phyloP scores from a whole-genome alignment of 2,797 vertebrate species.

The Chelonia mydas region DNA sequence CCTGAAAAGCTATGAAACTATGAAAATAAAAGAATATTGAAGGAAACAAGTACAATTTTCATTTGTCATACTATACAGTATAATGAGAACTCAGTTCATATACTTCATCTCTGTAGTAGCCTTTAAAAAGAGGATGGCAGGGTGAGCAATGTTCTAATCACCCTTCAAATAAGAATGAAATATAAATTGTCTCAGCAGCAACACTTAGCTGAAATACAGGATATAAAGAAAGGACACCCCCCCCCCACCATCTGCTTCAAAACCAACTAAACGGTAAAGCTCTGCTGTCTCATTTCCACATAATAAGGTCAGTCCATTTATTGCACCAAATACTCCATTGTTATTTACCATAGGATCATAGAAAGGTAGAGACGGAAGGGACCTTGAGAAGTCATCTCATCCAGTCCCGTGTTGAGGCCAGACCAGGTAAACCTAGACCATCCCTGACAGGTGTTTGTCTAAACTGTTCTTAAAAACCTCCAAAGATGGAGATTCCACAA shows the following conservation, averaged over 20 bases:
- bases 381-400: background rate
- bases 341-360: background rate
- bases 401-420: background rate
- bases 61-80: slow-evolving; percentile 10
- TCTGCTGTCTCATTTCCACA: background rate
- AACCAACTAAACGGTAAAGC: background rate
- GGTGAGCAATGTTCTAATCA: background rate
- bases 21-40: background rate
- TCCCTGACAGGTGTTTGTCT: background rate
- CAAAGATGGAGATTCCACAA: background rate
- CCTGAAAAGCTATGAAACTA: background rate
- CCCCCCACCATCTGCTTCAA: background rate
- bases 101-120: background rate
- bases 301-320: background rate
- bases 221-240: background rate
- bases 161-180: slow-evolving; percentile 22
- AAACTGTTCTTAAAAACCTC: background rate
- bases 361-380: background rate
- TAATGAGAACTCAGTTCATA: slow-evolving; percentile 3
- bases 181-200: background rate
- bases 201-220: background rate
- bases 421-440: background rate
- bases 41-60: background rate
- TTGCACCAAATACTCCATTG: background rate
- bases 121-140: background rate